Evolutionary conservation across 64 coral and sea anemone genomes (phyloP).

Genomic region (Astreopora myriophthalma): DNA sequence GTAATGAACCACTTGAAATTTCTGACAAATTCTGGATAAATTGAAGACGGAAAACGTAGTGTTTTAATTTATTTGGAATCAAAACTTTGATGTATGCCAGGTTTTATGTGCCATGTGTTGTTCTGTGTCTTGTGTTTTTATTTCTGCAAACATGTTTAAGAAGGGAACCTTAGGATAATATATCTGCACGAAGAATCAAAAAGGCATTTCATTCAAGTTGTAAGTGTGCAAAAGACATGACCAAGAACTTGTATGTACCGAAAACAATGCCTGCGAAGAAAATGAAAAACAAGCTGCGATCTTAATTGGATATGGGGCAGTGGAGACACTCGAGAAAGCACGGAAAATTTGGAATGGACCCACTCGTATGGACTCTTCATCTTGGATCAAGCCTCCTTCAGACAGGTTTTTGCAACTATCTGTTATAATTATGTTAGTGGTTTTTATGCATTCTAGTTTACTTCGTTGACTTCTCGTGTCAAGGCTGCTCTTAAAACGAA

Average conservation of each 20-base stretch:
- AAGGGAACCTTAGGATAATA: neutral
- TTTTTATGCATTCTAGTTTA: no score
- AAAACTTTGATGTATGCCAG: neutral
- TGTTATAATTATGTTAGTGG: neutral
- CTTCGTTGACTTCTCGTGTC: neutral
- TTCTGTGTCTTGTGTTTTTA: neutral
- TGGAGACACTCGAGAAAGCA: neutral
- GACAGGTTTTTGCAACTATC: slow-evolving; percentile 26
- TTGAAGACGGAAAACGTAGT: no score
- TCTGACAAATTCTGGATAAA: no score
- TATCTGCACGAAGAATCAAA: neutral
- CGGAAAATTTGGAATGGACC: neutral
- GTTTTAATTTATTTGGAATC: neutral
- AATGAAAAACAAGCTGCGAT: neutral
- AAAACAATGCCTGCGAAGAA: neutral
- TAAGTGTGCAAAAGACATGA: neutral
- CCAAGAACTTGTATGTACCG: neutral
- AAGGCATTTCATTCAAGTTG: neutral
- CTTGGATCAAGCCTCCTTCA: neutral
- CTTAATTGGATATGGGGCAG: neutral
- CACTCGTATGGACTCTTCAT: neutral
- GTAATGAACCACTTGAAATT: no score
- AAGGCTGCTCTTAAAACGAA: slow-evolving; percentile 15
- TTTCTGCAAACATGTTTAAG: neutral
- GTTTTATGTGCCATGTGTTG: slow-evolving; percentile 8